phyloP scores from a whole-genome alignment of 2,797 vertebrate genomes.

The Argentina silus region DNA sequence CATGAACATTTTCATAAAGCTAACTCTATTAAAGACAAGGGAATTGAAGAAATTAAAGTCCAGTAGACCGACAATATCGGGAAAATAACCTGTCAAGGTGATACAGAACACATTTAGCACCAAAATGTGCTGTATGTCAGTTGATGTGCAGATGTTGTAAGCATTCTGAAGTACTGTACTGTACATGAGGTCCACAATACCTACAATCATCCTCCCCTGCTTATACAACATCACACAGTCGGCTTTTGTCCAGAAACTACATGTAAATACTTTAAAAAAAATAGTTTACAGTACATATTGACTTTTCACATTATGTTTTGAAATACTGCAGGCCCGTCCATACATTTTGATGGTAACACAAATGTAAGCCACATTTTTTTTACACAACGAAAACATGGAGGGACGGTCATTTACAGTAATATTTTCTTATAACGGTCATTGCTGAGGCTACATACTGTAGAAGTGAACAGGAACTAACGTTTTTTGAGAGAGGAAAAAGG shows the following conservation, averaged over 20 bases:
- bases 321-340: constrained; percentile 63
- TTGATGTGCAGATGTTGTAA: neutral
- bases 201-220: constrained; percentile 37
- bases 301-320: constrained; percentile 69
- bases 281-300: constrained; percentile 71
- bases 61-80: neutral
- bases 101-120: neutral
- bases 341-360: constrained; percentile 67
- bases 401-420: constrained; percentile 72
- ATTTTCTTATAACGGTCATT: constrained; percentile 60
- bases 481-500: constrained; percentile 48
- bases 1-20: constrained; percentile 1
- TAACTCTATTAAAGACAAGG: constrained; percentile 24
- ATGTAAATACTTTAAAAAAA: constrained; percentile 66
- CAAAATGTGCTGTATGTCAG: neutral
- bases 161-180: neutral
- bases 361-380: constrained; percentile 63
- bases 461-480: constrained; percentile 67
- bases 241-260: constrained; percentile 71
- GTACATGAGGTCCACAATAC: neutral
- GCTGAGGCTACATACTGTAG: constrained; percentile 53
- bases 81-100: neutral
- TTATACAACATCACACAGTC: constrained; percentile 60
- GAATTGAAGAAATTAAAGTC: neutral
- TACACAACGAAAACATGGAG: constrained; percentile 63